Evolutionary conservation across 2,797 vertebrate species (phyloP).

Genomic region (Pteropus rufus): DNA sequence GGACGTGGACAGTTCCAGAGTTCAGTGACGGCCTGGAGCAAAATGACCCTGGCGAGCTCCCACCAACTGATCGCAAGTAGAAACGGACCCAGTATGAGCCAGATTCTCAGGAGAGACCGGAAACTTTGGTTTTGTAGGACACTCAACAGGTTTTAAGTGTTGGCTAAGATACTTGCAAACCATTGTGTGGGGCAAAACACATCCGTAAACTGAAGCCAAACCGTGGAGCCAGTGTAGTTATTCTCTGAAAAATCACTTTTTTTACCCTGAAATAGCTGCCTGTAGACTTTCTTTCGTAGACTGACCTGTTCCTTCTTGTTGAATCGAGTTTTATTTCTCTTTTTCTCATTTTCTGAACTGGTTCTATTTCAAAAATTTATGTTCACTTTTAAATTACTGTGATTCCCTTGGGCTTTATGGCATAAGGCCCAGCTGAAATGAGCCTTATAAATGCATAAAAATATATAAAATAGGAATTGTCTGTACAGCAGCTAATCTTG

Average conservation of each 20-base stretch:
- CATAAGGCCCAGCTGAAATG: not conserved
- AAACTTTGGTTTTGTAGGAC: not conserved
- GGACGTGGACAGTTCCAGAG: fast-evolving
- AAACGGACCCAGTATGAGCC: not conserved
- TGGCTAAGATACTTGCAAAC: not conserved
- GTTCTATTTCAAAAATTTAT: not conserved
- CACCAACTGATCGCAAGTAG: too few species aligned
- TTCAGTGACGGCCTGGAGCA: not conserved
- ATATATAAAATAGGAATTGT: slow-evolving; percentile 30
- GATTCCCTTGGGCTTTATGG: not conserved
- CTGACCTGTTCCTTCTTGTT: not conserved
- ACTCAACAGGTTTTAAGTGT: not conserved
- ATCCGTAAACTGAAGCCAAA: not conserved
- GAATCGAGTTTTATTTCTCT: not conserved
- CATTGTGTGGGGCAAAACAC: not conserved
- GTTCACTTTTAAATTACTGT: not conserved
- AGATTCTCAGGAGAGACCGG: not conserved
- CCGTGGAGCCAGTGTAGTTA: fast-evolving
- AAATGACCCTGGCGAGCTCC: not conserved
- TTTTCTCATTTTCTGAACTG: not conserved
- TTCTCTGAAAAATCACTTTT: not conserved
- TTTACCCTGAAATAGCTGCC: not conserved
- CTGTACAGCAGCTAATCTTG: slow-evolving; percentile 13
- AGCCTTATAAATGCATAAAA: slow-evolving; percentile 39
- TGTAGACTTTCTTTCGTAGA: not conserved